phyloP scores from a whole-genome alignment of 1,140 invertebrate genomes.

The Gerris buenoi region DNA sequence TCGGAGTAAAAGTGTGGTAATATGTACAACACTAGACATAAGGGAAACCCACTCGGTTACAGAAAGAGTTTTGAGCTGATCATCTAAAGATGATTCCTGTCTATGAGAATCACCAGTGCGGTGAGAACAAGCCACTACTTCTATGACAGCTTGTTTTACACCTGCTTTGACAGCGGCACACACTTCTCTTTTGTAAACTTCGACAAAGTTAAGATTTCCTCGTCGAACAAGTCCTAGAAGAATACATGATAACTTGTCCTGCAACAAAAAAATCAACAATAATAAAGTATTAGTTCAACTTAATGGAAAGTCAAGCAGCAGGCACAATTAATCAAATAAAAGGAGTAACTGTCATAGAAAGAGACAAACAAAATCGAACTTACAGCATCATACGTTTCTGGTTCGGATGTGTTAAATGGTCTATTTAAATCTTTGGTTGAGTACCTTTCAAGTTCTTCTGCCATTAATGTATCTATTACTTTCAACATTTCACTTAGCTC shows the following conservation, averaged over 20 bases:
- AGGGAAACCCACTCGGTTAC: conserved; percentile 65
- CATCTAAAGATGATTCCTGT: conserved; percentile 32
- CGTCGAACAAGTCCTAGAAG: conserved; percentile 75
- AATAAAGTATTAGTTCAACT: neutral
- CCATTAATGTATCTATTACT: conserved; percentile 91
- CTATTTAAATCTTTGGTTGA: conserved; percentile 82
- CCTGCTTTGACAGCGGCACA: conserved; percentile 74
- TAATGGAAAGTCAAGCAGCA: no score
- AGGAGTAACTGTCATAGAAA: no score
- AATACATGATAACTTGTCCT: conserved; percentile 75
- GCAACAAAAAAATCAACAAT: conserved; percentile 19
- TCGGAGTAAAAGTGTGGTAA: conserved; percentile 32
- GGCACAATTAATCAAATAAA: no score
- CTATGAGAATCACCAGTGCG: neutral
- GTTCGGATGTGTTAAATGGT: conserved; percentile 48
- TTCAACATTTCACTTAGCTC: conserved; percentile 94
- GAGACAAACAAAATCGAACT: conserved; percentile 15
- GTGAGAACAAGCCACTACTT: conserved; percentile 43
- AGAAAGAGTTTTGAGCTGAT: conserved; percentile 41
- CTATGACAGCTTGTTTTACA: conserved; percentile 75
- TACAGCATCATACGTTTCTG: conserved; percentile 45
- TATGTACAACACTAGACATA: conserved; percentile 57
- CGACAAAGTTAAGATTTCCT: conserved; percentile 74
- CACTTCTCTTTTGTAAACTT: conserved; percentile 76
- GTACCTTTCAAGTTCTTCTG: conserved; percentile 85